Evolutionary conservation across 2,113 vertebrate species (phyloP).

Genomic region (Cololabis saira): DNA sequence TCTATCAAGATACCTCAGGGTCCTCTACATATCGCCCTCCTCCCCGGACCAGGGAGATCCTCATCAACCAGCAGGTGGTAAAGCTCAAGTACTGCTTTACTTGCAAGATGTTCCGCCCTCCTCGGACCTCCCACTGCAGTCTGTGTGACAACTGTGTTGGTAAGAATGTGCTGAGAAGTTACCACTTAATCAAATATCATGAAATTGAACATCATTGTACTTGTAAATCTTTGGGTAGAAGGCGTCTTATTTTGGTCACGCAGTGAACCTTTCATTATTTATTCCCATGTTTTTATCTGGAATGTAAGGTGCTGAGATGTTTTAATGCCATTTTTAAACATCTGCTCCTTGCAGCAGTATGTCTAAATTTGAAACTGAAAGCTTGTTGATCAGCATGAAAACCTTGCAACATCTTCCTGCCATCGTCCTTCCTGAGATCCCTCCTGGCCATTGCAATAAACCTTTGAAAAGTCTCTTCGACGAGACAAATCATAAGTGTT

Average conservation of each 20-base stretch:
- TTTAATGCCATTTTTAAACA: too few species aligned
- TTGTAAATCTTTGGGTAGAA: neutral
- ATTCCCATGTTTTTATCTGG: too few species aligned
- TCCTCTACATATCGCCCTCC: conserved; percentile 92
- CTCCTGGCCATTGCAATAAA: too few species aligned
- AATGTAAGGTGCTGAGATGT: too few species aligned
- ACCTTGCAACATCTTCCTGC: too few species aligned
- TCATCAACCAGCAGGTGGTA: conserved; percentile 93
- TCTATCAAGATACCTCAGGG: conserved; percentile 88
- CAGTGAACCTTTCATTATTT: neutral
- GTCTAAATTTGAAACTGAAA: too few species aligned
- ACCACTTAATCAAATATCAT: conserved; percentile 1
- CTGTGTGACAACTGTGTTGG: conserved; percentile 98
- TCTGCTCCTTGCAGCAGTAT: too few species aligned
- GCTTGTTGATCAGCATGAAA: too few species aligned
- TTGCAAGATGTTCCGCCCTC: conserved; percentile 96
- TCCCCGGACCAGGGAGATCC: conserved; percentile 92
- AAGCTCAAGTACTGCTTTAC: conserved; percentile 98
- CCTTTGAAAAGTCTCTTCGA: too few species aligned
- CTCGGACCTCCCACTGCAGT: conserved; percentile 95
- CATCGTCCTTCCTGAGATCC: too few species aligned
- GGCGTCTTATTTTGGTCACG: neutral
- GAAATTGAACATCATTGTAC: neutral
- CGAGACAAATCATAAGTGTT: too few species aligned
- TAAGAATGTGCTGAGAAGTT: conserved; percentile 62